phyloP scores from a whole-genome alignment of 2,113 vertebrate species.

The Peromyscus maniculatus region DNA sequence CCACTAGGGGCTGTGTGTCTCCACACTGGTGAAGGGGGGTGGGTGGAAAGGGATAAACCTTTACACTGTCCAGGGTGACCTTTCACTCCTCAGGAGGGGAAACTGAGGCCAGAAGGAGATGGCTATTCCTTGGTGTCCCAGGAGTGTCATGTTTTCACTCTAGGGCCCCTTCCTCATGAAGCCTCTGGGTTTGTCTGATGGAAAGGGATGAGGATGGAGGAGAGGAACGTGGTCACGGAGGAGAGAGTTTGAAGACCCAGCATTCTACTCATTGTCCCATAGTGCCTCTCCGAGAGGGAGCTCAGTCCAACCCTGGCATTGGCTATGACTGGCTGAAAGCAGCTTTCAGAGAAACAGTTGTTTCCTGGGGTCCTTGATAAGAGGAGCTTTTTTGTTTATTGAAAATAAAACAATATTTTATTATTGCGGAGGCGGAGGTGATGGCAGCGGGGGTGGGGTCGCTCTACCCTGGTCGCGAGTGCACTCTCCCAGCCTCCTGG shows the following conservation, averaged over 20 bases:
- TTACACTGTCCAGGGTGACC: not conserved
- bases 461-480: not conserved
- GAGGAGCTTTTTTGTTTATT: not conserved
- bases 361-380: not conserved
- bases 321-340: not conserved
- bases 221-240: rapidly evolving
- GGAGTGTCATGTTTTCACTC: rapidly evolving
- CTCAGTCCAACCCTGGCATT: too few relatives aligned
- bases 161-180: not conserved
- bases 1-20: rapidly evolving
- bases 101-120: not conserved
- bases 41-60: rapidly evolving
- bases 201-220: not conserved
- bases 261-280: not conserved
- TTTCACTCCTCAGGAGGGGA: not conserved
- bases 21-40: not conserved
- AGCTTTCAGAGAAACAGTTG: not conserved
- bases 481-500: not conserved
- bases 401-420: not conserved
- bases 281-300: not conserved
- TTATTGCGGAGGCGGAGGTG: not conserved
- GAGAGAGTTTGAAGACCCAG: not conserved
- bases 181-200: not conserved
- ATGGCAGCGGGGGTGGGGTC: not conserved
- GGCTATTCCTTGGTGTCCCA: not conserved